These are phyloP conservation scores for Aurelia sp. DNA, from an alignment of 30 jellyfish, hydroid and myxozoan species.

Conservation along the genomic window DNA sequence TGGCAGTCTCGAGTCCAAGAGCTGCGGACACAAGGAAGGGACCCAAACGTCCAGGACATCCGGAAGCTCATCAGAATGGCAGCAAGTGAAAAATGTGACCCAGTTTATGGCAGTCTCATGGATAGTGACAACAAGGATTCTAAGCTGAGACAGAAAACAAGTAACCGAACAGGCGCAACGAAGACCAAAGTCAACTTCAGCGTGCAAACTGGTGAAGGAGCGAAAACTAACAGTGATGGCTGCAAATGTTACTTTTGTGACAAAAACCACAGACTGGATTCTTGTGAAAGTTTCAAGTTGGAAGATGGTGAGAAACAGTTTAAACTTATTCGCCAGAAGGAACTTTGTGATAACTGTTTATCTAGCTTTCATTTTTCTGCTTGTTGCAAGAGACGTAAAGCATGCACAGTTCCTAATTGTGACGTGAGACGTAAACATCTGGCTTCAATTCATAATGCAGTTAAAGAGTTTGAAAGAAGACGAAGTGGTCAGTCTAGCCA, in stretches of 20 bases:
- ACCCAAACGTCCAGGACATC: slow-evolving; percentile 53
- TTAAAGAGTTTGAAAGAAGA: slow-evolving; percentile 25
- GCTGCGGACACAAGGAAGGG: slow-evolving; percentile 23
- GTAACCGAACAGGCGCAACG: too few species aligned
- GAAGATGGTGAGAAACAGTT: slow-evolving; percentile 28
- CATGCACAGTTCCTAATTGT: slow-evolving; percentile 42
- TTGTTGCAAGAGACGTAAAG: slow-evolving; percentile 46
- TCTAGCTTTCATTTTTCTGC: slow-evolving; percentile 38
- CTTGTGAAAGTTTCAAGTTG: slow-evolving; percentile 16
- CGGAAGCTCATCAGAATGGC: slow-evolving; percentile 36
- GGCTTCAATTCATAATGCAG: slow-evolving; percentile 28
- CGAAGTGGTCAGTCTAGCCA: background rate
- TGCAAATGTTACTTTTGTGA: slow-evolving; percentile 32
- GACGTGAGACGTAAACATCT: slow-evolving; percentile 38
- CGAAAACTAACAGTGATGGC: background rate
- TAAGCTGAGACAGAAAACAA: too few species aligned
- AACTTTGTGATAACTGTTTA: slow-evolving; percentile 54
- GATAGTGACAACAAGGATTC: slow-evolving; percentile 3
- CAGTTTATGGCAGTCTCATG: slow-evolving; percentile 37
- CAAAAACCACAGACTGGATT: slow-evolving; percentile 26
- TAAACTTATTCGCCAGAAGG: slow-evolving; percentile 13
- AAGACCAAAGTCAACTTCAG: too few species aligned
- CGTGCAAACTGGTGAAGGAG: too few species aligned
- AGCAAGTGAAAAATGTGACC: slow-evolving; percentile 45
- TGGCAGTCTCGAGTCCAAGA: slow-evolving; percentile 55